Percentiles rank a stretch among this genome's conserved stretches.
These are phyloP conservation scores for Drosophila antonietae DNA, from an alignment of 2,888 invertebrate species.

Conservation along the genomic window DNA sequence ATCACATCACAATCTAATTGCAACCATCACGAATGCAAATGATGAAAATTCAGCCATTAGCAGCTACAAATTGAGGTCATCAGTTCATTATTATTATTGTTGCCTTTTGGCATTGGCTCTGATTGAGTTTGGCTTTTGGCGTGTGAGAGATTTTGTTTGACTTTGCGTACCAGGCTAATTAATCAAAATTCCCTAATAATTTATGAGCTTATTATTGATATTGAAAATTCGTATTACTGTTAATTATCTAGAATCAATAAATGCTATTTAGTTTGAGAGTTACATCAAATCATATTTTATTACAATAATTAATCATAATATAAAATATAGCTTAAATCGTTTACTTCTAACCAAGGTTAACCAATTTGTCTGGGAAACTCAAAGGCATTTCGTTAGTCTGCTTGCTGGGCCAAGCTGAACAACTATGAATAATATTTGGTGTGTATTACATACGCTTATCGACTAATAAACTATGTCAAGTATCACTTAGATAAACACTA, in stretches of 20 bases:
- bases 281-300: constrained; percentile 51
- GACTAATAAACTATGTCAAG: constrained; percentile 65
- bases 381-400: constrained; percentile 22
- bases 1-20: constrained; percentile 66
- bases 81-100: constrained; percentile 8
- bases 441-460: constrained; percentile 63
- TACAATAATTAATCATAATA: constrained; percentile 36
- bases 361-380: constrained; percentile 12
- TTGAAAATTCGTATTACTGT: neutral
- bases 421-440: constrained; percentile 15
- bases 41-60: constrained; percentile 53
- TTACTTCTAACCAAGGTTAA: constrained; percentile 23
- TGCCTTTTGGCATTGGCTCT: constrained; percentile 4
- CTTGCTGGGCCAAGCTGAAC: constrained; percentile 11
- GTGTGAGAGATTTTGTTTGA: neutral
- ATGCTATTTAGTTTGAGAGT: neutral
- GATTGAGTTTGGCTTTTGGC: constrained; percentile 4
- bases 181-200: constrained; percentile 53
- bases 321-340: constrained; percentile 28
- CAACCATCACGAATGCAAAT: constrained; percentile 46
- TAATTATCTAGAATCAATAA: neutral
- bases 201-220: neutral
- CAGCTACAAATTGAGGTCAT: constrained; percentile 56
- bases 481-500: constrained; percentile 69
- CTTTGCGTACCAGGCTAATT: constrained; percentile 64